Evolutionary conservation across 2,797 vertebrate species (phyloP), one percentile per base, ranked within the genome.

Genomic region (Distichodus sexfasciatus): DNA sequence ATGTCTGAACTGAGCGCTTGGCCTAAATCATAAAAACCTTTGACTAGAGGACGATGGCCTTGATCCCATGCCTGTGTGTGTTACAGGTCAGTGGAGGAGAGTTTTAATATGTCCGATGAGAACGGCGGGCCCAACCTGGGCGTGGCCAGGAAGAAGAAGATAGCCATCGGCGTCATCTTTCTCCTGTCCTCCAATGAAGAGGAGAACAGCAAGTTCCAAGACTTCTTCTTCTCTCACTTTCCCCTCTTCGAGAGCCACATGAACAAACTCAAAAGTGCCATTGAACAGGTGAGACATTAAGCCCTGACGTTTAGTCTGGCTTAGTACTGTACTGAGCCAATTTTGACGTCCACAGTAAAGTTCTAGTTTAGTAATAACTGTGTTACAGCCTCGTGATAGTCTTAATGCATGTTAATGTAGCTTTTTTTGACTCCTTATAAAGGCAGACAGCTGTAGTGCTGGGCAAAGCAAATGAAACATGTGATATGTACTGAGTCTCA

Each of bases 171-270:
- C 0, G 93, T 99, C 64, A 98, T 99, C 80, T 99, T 99, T 84
- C 91, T 90, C 66, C 88, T 99, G 76, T 97, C 96, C 1, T 86
- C 91, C 73, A 91, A 96, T 62, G 84, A 93, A 41, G 95, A 96
- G 72, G 95, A 98, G 85, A 97, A 93, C 83, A 92, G 76, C 85
- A 95, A 94, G 83, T 99, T 99, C 85, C 94, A 99, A 61, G 97
- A 98, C 70, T 99, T 98, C 87, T 99, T 99, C 87, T 99, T 99
- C 87, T 98, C 97, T 36, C 97, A 99, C 87, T 99, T 99, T 75
- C 97, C 97, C 38, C 95, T 99, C 28, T 99, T 99, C 81, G 97
- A 99, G 89, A 99, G 96, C 90, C 97, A 98, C 88, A 95, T 99
- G 94, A 99, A 99, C 93, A 97, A 97, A 82, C 90, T 99, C 69